Percentiles rank a stretch among this genome's conserved stretches.
phyloP scores from a whole-genome alignment of 2,113 vertebrate genomes.

The Notarius quadriscutis region DNA sequence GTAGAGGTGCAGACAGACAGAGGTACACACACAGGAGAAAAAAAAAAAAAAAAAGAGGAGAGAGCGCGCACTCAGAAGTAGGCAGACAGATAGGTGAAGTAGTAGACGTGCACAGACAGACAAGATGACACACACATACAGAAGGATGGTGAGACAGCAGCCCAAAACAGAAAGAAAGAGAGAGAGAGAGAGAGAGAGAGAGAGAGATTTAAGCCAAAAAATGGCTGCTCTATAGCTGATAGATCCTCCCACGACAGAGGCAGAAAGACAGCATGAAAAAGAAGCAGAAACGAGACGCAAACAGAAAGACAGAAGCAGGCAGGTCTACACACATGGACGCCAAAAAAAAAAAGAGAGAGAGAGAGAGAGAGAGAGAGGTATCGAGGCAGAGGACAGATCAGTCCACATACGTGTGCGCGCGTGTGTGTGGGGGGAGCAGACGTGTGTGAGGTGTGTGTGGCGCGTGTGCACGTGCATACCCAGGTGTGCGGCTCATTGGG shows the following conservation, averaged over 20 bases:
- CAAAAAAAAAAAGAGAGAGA: neutral
- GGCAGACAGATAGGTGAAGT: neutral
- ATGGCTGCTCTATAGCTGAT: neutral
- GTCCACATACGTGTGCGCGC: too few relatives aligned
- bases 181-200: neutral
- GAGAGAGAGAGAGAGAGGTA: neutral
- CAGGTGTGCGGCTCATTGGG: conserved; percentile 72
- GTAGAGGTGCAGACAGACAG: too few relatives aligned
- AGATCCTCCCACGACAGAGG: neutral
- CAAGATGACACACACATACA: neutral
- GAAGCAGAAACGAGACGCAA: neutral
- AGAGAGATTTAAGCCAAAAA: neutral
- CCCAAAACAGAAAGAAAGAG: conserved; percentile 63
- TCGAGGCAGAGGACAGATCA: neutral
- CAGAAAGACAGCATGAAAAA: neutral
- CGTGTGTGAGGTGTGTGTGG: too few relatives aligned
- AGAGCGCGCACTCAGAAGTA: neutral
- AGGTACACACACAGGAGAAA: too few relatives aligned
- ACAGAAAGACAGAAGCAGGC: neutral
- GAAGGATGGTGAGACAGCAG: conserved; percentile 55
- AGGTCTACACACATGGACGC: too few relatives aligned
- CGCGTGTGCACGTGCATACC: conserved; percentile 65
- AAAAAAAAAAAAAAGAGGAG: too few relatives aligned
- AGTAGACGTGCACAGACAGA: neutral
- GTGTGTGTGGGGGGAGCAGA: neutral